A percentile compares a stretch with the other conserved stretches of the same genome.
These are phyloP conservation scores for Coelinius sp. DNA, from an alignment of 2,888 invertebrate genomes.

Conservation along the genomic window DNA sequence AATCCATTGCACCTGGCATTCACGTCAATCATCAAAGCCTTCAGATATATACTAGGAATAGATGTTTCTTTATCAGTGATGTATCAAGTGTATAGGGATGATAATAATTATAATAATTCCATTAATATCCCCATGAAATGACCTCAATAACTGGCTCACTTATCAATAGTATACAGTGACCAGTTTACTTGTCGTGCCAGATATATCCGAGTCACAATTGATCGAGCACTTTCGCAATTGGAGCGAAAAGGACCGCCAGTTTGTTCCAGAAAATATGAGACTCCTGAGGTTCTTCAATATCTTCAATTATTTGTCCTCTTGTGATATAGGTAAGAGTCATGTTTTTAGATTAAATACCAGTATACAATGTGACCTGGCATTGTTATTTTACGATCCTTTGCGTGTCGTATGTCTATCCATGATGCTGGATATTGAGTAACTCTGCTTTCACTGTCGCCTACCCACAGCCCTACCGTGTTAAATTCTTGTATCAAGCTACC, in stretches of 20 bases:
- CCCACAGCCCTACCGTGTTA: slow-evolving; percentile 53
- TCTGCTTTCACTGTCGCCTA: slow-evolving; percentile 66
- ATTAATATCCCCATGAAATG: neutral
- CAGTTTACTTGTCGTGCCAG: slow-evolving; percentile 17
- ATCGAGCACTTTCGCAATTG: slow-evolving; percentile 50
- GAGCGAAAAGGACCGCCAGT: slow-evolving; percentile 58
- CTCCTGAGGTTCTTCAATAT: slow-evolving; percentile 27
- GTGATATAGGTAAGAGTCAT: neutral
- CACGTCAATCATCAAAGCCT: slow-evolving; percentile 30
- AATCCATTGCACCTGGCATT: slow-evolving; percentile 49
- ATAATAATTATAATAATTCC: neutral
- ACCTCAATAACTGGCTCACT: slow-evolving; percentile 13
- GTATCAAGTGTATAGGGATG: neutral
- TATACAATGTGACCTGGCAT: slow-evolving; percentile 12
- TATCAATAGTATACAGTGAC: neutral
- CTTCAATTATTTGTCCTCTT: slow-evolving; percentile 38
- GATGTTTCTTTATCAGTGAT: neutral
- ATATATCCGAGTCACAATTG: slow-evolving; percentile 36
- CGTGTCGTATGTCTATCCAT: slow-evolving; percentile 28
- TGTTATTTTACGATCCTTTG: neutral
- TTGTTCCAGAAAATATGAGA: slow-evolving; percentile 51
- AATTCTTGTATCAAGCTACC: slow-evolving; percentile 52
- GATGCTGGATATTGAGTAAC: slow-evolving; percentile 59
- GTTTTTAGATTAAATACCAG: neutral
- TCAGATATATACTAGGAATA: neutral